Base-by-base conservation (phyloP, 2,888 invertebrate genomes). In the Catocala sponsa region DNA sequence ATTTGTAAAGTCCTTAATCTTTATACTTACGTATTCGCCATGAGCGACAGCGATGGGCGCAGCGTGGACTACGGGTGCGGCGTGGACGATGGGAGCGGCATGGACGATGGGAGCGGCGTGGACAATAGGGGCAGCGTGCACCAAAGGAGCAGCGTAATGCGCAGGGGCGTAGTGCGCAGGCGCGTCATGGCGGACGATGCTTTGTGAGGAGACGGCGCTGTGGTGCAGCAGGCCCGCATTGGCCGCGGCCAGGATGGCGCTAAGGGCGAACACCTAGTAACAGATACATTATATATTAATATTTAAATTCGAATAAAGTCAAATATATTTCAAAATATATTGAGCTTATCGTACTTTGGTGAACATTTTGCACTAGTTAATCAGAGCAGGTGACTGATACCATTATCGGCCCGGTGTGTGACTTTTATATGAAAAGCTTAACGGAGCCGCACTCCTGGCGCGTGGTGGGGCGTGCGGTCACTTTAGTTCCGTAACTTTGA, bases 391-490 rank as follows among this genome's bases (percentile, higher is more conserved):
- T 92, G 92, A 94, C 91, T 94, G 94, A 94, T 94, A 94, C 88
- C 82, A 91, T 91, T 92, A 92, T 91, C 88, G 90, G 82, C 43
- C 76, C 81, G 83, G 83, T 83, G 84, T 86, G 85, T 84, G 90
- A 91, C 93, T 94, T 94, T 91, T 94, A 94, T 94, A 94, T 92
- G 90, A 92, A 93, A 93, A 91, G 91, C 90, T 91, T 91, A 92
- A 90, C 91, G 88, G 89, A 91, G 89, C 80, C 84, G 81, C 83
- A 73, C 88, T 90, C 91, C 92, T 89, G 84, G 51, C 54, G 57
- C 43, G 84, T 90, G 87, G 93, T 82, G 93, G 93, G 92, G 91
- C 72, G 75, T 82, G 86, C 89, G 92, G 93, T 91, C 92, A 91
- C 82, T 87, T 85, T 73, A 91, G 94, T 94, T 94, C 94, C 94